Conservation (phyloP, 1,140 invertebrate species). For the Drosophila prosaltans region DNA sequence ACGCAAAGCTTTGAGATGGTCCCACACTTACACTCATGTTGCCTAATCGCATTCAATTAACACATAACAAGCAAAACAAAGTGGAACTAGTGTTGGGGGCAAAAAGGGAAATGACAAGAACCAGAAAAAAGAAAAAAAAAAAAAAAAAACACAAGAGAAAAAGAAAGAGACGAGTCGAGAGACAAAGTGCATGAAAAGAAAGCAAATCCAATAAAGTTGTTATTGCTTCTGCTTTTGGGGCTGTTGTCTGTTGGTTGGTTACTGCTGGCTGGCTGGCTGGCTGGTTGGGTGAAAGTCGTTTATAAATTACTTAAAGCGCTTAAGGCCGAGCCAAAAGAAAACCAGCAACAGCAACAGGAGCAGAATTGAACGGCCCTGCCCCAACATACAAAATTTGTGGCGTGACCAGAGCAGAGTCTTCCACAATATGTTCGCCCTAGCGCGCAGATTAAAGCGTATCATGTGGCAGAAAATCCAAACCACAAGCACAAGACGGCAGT, state of each 20-base stretch:
- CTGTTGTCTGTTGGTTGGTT: slow-evolving; percentile 1
- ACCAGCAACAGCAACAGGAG: slow-evolving; percentile 16
- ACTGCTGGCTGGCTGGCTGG: background rate
- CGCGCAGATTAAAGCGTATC: slow-evolving; percentile 74
- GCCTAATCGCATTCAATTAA: slow-evolving; percentile 77
- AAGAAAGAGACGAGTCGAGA: slow-evolving; percentile 10
- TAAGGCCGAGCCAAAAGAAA: slow-evolving; percentile 57
- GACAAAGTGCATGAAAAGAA: slow-evolving; percentile 35
- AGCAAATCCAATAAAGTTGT: slow-evolving; percentile 73
- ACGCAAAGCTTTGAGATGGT: background rate
- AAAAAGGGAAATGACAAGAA: slow-evolving; percentile 20
- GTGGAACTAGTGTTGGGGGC: slow-evolving; percentile 18
- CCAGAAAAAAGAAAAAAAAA: slow-evolving; percentile 5
- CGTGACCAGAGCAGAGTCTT: slow-evolving; percentile 45
- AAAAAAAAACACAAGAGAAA: slow-evolving; percentile 7
- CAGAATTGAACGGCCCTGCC: slow-evolving; percentile 23
- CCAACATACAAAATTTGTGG: slow-evolving; percentile 57
- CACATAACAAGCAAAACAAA: slow-evolving; percentile 52
- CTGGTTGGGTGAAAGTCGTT: slow-evolving; percentile 63
- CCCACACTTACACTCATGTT: slow-evolving; percentile 17
- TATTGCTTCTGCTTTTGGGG: slow-evolving; percentile 56
- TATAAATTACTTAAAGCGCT: slow-evolving; percentile 81
- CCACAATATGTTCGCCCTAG: slow-evolving; percentile 62
- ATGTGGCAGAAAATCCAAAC: slow-evolving; percentile 78
- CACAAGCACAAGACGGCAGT: slow-evolving; percentile 56